Base-by-base conservation (phyloP, 2,888 invertebrate genomes). In the Brachyptera putata region DNA sequence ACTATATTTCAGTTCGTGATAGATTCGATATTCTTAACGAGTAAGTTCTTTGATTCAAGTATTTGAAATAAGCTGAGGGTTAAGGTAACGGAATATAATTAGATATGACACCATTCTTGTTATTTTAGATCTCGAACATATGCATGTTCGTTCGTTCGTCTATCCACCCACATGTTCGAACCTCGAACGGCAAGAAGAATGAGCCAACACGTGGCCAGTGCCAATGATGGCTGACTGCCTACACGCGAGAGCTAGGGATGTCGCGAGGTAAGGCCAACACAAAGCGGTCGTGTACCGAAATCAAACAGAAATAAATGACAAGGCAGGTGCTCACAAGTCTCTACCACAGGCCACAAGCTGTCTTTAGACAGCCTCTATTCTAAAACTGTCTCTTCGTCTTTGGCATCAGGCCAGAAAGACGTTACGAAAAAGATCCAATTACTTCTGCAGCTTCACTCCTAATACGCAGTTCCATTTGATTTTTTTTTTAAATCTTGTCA, bases 271-370 rank as follows among this genome's bases (percentile, higher is more conserved):
- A n/a, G n/a, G n/a, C n/a, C 30, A 30, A 39, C 39, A 14, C 11
- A 30, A 30, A 7, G 7, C 5, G 37, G 37, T 24, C 22, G 7
- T 11, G 46, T 46, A 46, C 22, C 34, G 53, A 36, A 53, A 53
- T 18, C 53, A 43, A 43, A 43, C 43, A 53, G 56, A 60, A 48
- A 60, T 49, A 56, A 56, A 60, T 56, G 60, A 60, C 60, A 48
- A 36, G 49, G 37, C 60, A 60, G 60, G 60, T 60, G 60, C 60
- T 30, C 7, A 30, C 7, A 30, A 5, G 7, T 11, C 11, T 30
- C 30, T 30, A 30, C 30, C 30, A 30, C 30, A 11, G 30, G 30
- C 11, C 30, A 11, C 30, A n/a, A n/a, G n/a, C n/a, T n/a, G n/a
- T n/a, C 16, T 41, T 18, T n/a, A 11, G n/a, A 18, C 5, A 22